Base-by-base conservation (phyloP, 2,797 vertebrate species). In the Novumbra hubbsi region DNA sequence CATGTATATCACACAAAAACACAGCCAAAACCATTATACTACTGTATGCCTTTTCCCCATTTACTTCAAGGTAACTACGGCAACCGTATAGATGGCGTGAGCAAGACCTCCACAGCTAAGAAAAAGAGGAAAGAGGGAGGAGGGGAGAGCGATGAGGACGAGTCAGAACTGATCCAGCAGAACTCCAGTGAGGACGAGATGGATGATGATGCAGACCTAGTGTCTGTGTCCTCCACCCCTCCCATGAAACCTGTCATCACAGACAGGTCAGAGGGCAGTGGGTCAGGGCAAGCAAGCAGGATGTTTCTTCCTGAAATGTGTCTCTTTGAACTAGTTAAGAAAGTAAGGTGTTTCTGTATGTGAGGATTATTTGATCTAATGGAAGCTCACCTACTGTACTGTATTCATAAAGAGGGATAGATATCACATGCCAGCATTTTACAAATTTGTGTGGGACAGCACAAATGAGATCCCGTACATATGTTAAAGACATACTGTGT, bases 171-270 rank as follows among this genome's bases (percentile, higher is more conserved):
- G 77, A 95, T 98, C 60, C 55, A 60, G 21, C 95, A 96, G 80
- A 95, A 96, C 79, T 97, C 95, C 2, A 98, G 96, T 2, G 97
- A 98, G 0, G 96, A 98, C 0, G 97, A 98, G 79, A 87, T 87
- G 0, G 93, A 93, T 0, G 93, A 95, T 0, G 92, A 94, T 0
- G 93, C 92, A 64, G 95, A 96, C 57, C 74, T 97, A 77, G 82
- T 88, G 0, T 96, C 96, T 0, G 92, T 98, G 77, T 96, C 98
- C 5, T 92, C 92, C 1, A 95, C 96, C 0, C 96, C 95, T 0
- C 92, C 95, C 24, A 90, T 96, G 96, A 95, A 96, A 76, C 98
- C 97, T 3, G 93, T 98, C 88, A 88, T 99, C 83, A 98, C 97
- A 0, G 97, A 99, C 88, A 95, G 97, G 98, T 98, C 78, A 88